Percentiles rank a stretch among this genome's conserved stretches.
Evolutionary conservation across 2,113 vertebrate species (phyloP).

Genomic region (Seriola quinqueradiata): DNA sequence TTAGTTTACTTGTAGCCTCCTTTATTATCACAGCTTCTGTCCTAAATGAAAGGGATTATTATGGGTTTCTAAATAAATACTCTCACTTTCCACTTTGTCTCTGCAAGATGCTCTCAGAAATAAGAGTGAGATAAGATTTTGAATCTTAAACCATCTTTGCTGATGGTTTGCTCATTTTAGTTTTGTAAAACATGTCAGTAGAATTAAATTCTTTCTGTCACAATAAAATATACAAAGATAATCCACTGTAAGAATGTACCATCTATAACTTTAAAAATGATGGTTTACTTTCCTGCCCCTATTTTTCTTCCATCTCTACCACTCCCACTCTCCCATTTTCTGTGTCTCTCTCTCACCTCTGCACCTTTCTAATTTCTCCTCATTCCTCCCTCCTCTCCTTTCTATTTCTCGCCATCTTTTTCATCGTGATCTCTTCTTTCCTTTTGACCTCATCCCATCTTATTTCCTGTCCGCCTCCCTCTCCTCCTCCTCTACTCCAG

Average conservation of each 20-base stretch:
- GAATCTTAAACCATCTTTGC: not conserved
- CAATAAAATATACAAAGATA: not conserved
- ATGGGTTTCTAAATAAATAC: not conserved
- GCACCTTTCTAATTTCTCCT: conserved; percentile 33
- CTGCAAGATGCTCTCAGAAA: not conserved
- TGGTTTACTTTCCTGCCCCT: not conserved
- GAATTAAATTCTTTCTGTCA: not conserved
- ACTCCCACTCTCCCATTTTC: not conserved
- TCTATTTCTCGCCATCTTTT: conserved; percentile 39
- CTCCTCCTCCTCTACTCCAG: conserved; percentile 30
- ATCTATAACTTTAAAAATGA: not conserved
- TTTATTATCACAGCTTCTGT: conserved; percentile 9
- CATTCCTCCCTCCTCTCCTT: conserved; percentile 8
- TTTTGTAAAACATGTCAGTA: not conserved
- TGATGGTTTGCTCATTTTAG: not conserved
- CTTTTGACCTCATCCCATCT: conserved; percentile 51
- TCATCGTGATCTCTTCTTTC: conserved; percentile 35
- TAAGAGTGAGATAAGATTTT: not conserved
- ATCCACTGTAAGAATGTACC: not conserved
- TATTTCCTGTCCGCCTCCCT: conserved; percentile 57
- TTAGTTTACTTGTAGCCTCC: not conserved
- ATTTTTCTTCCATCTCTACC: not conserved
- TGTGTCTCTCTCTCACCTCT: conserved; percentile 1
- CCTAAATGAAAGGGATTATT: not conserved
- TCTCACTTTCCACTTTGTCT: not conserved